A percentile compares a stretch with the other conserved stretches of the same genome.
Evolutionary conservation across 2,113 vertebrate species (phyloP).

Genomic region (Bothrops jararaca): DNA sequence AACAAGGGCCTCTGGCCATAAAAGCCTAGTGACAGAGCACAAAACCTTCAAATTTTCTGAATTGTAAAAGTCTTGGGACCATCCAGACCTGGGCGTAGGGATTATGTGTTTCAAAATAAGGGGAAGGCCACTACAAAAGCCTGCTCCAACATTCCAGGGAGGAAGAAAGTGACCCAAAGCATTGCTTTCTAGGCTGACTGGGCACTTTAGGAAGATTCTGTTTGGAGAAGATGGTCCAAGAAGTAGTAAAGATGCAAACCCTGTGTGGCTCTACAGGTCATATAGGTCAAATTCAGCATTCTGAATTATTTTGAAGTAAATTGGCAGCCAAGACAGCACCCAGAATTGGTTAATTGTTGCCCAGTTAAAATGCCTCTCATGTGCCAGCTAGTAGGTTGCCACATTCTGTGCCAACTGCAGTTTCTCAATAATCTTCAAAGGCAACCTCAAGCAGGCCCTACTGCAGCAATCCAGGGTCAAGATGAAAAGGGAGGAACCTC

Average conservation of each 20-base stretch:
- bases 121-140: not conserved
- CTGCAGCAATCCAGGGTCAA: not conserved
- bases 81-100: not conserved
- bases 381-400: not conserved
- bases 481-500: not conserved
- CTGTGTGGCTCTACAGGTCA: not conserved
- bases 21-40: not conserved
- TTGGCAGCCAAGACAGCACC: not conserved
- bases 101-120: not conserved
- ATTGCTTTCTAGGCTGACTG: not conserved
- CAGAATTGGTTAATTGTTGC: not conserved
- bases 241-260: not conserved
- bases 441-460: not conserved
- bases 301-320: not conserved
- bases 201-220: not conserved
- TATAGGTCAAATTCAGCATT: not conserved
- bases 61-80: not conserved
- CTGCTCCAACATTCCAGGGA: not conserved
- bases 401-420: not conserved
- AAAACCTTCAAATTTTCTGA: not conserved
- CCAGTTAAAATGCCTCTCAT: not conserved
- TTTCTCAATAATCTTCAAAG: not conserved
- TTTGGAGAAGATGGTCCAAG: not conserved
- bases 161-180: not conserved
- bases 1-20: not conserved